Evolutionary conservation across 2,888 invertebrate species (phyloP), one percentile per base, ranked within the genome.

Genomic region (Lycia hirtaria): DNA sequence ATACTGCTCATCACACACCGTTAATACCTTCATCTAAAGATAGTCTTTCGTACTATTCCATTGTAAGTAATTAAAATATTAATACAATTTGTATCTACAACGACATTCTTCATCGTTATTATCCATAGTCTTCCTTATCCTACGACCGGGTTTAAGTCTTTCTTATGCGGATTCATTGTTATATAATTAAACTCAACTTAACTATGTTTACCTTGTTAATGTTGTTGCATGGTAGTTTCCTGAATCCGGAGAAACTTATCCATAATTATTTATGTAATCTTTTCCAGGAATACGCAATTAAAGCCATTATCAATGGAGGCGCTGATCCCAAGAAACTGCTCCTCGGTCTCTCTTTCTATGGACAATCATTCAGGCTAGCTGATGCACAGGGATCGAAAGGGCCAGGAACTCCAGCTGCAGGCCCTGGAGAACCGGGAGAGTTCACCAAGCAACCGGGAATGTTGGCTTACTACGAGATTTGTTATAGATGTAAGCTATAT

Each of bases 391-490:
- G 81, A 3, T 65, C 77, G 2, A 83, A 80, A 26, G 84, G 83
- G 0, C 93, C 95, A 1, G 96, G 96, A 0, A 92, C 94, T 1
- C 85, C 94, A 0, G 93, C 95, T 0, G 92, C 93, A 0, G 97
- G 96, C 0, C 95, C 97, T 0, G 98, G 97, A 0, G 94, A 94
- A 48, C 93, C 96, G 0, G 97, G 97, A 17, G 96, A 96, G 75
- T 95, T 94, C 62, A 97, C 97, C 0, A 95, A 94, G 63, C 97
- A 97, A 81, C 96, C 97, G 0, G 97, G 97, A 72, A 97, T 97
- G 96, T 78, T 97, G 69, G 95, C 97, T 0, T 97, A 97, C 78
- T 96, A 97, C 73, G 97, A 97, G 89, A 95, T 97, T 63, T 97
- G 97, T 72, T 94, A 95, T 52, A 93, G 94, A 83, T 86, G 93